phyloP scores from a whole-genome alignment of 2,888 invertebrate genomes.

The Cryptus armator region DNA sequence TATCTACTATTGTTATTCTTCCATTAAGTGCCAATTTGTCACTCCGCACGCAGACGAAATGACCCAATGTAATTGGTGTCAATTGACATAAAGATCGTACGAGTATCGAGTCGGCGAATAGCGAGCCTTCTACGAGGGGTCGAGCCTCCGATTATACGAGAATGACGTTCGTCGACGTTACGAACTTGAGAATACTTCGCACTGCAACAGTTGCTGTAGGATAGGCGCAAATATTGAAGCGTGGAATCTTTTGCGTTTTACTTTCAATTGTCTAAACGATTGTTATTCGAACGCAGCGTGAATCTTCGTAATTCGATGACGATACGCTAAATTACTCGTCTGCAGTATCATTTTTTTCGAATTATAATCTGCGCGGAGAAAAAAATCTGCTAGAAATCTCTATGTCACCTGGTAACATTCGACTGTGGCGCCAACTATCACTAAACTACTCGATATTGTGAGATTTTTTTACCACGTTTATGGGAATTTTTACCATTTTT shows the following conservation, averaged over 20 bases:
- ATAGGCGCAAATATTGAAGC: neutral
- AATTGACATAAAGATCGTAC: slow-evolving; percentile 72
- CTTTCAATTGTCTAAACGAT: neutral
- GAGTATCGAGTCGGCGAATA: slow-evolving; percentile 70
- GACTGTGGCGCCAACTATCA: no score
- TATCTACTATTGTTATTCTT: slow-evolving; percentile 65
- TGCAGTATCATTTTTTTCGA: no score
- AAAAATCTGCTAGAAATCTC: no score
- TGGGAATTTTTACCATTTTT: no score
- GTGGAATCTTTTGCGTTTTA: neutral
- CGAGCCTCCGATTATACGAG: slow-evolving; percentile 69
- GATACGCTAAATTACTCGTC: no score
- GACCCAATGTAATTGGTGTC: slow-evolving; percentile 72
- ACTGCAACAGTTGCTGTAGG: neutral
- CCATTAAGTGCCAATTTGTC: slow-evolving; percentile 63
- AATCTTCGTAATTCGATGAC: no score
- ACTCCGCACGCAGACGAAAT: slow-evolving; percentile 48
- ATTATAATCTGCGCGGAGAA: no score
- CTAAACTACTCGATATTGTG: no score
- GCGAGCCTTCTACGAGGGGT: slow-evolving; percentile 16
- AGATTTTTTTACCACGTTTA: no score
- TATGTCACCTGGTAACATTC: no score
- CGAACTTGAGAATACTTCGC: slow-evolving; percentile 26
- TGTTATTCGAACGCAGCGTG: no score
- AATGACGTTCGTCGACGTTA: slow-evolving; percentile 13